phyloP scores from a whole-genome alignment of 2,888 invertebrate species.

The Pinctada fucata region DNA sequence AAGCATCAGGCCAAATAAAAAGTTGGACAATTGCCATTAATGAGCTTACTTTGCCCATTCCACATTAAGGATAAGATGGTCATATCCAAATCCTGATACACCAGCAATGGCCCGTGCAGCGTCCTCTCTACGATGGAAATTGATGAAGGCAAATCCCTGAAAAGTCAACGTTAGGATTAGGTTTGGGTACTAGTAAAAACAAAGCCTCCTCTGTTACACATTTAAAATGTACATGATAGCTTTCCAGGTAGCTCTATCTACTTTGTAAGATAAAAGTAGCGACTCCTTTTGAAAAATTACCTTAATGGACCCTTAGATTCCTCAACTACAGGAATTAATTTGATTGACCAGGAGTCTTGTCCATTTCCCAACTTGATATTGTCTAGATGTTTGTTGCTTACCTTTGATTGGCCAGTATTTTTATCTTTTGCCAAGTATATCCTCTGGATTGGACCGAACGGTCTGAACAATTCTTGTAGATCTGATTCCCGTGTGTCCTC shows the following conservation, averaged over 20 bases:
- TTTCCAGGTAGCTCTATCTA: too few species aligned
- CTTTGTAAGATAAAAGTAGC: too few species aligned
- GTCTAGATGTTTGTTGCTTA: conserved; percentile 51
- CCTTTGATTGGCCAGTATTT: conserved; percentile 79
- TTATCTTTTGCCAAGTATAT: conserved; percentile 96
- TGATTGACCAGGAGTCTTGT: too few species aligned
- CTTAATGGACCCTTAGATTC: too few species aligned
- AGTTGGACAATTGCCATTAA: too few species aligned
- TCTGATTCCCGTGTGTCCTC: conserved; percentile 95
- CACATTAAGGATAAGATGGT: conserved; percentile 98
- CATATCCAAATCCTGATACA: conserved; percentile 95
- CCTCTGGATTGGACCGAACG: conserved; percentile 94
- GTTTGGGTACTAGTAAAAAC: too few species aligned
- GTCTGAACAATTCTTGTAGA: conserved; percentile 95
- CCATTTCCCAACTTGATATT: background rate
- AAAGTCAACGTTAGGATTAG: too few species aligned
- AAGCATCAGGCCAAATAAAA: too few species aligned
- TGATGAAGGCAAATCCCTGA: conserved; percentile 98
- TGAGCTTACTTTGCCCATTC: conserved; percentile 92
- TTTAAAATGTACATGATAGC: too few species aligned
- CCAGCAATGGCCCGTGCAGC: conserved; percentile 93
- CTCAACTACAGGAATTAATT: too few species aligned
- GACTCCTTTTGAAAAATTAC: too few species aligned
- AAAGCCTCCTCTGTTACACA: too few species aligned
- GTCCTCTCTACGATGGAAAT: conserved; percentile 93